Evolutionary conservation across 2,113 vertebrate genomes (phyloP).

Genomic region (Propithecus coquereli): DNA sequence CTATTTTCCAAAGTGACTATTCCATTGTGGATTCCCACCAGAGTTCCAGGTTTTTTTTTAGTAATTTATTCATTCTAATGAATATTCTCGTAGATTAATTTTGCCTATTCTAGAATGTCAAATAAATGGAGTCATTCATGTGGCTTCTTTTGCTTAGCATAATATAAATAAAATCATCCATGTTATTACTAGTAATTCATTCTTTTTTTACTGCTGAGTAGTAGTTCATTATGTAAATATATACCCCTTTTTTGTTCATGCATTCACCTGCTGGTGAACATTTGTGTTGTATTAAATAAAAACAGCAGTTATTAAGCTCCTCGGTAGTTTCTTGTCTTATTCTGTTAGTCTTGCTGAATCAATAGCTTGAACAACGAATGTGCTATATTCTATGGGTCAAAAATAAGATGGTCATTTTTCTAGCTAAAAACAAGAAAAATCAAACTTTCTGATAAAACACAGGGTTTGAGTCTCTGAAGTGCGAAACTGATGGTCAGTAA

Average conservation of each 20-base stretch:
- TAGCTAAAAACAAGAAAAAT: constrained; percentile 73
- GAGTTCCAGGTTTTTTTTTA: not conserved
- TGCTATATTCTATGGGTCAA: constrained; percentile 65
- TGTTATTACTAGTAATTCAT: not conserved
- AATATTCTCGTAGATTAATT: not conserved
- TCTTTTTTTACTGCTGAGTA: not conserved
- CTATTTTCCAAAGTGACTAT: not conserved
- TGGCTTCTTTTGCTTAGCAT: not conserved
- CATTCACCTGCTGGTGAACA: not conserved
- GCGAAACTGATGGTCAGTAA: constrained; percentile 92
- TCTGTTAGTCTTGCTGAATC: constrained; percentile 24
- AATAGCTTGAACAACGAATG: constrained; percentile 49
- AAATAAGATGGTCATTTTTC: constrained; percentile 80
- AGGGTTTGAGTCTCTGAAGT: constrained; percentile 90
- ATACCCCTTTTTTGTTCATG: not conserved
- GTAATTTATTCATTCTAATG: not conserved
- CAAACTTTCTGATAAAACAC: constrained; percentile 83
- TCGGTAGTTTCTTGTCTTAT: constrained; percentile 75
- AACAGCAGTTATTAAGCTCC: constrained; percentile 75
- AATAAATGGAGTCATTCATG: not conserved
- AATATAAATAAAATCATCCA: not conserved
- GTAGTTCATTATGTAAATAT: not conserved
- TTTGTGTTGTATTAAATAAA: constrained; percentile 45
- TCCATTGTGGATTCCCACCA: not conserved
- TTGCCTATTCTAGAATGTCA: not conserved